phyloP scores from a whole-genome alignment of 2,113 vertebrate species.

The Gallinago media region DNA sequence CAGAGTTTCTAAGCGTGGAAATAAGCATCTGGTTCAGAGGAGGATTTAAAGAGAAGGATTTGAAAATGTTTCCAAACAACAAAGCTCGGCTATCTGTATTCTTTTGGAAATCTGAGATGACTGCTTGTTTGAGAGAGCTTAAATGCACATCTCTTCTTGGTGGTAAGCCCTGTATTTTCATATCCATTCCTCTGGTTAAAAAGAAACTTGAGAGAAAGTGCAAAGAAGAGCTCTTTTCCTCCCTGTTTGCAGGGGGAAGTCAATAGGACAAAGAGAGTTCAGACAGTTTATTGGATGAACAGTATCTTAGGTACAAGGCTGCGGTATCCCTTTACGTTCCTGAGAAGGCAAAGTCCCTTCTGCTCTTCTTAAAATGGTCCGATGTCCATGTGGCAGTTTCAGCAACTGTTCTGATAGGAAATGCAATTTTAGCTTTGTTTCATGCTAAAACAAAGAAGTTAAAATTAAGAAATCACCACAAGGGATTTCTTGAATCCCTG shows the following conservation, averaged over 20 bases:
- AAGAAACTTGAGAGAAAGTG: background rate
- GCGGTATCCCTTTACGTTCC: background rate
- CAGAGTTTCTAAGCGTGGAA: background rate
- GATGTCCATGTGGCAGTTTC: background rate
- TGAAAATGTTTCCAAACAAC: background rate
- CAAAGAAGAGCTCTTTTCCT: background rate
- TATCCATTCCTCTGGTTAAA: background rate
- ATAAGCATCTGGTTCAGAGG: background rate
- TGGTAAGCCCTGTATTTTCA: conserved; percentile 12
- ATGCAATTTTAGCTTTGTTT: background rate
- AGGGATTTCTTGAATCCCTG: background rate
- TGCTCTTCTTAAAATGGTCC: background rate
- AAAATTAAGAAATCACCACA: background rate
- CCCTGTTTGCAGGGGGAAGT: background rate
- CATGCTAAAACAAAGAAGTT: background rate
- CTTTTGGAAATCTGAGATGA: conserved; percentile 10
- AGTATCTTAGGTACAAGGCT: background rate
- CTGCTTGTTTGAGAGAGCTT: background rate
- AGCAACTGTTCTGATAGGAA: background rate
- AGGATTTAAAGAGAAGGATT: background rate
- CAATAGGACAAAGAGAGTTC: background rate
- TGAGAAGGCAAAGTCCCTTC: background rate
- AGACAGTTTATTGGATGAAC: background rate
- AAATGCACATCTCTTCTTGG: background rate
- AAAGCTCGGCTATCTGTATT: background rate